phyloP scores from a whole-genome alignment of 2,113 vertebrate species.

The Mustela nigripes region DNA sequence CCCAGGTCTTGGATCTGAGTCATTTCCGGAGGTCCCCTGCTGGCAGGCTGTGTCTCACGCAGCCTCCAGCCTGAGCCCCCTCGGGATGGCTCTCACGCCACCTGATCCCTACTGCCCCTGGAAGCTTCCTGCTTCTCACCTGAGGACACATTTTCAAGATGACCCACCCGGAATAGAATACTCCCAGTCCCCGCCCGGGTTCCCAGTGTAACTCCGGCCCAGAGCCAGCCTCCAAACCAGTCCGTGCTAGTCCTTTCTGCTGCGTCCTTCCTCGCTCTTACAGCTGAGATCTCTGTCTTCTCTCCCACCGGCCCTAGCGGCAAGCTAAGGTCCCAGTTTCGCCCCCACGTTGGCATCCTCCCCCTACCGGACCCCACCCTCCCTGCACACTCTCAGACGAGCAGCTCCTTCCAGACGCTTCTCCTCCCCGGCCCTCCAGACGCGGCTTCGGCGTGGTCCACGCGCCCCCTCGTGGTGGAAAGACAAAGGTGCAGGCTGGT shows the following conservation, averaged over 20 bases:
- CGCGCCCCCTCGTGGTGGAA: not conserved
- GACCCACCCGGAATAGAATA: not conserved
- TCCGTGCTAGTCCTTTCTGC: not conserved
- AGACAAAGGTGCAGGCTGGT: not conserved
- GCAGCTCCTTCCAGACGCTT: not conserved
- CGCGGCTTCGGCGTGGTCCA: not conserved
- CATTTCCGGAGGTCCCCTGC: not conserved
- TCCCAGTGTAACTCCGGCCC: not conserved
- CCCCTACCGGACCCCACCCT: not conserved
- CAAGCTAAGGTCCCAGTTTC: not conserved
- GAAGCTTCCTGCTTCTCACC: not conserved
- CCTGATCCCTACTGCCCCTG: not conserved
- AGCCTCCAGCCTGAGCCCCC: not conserved
- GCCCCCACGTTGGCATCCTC: not conserved
- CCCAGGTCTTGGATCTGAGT: not conserved
- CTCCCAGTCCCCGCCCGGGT: not conserved
- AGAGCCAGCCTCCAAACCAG: not conserved
- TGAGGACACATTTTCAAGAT: not conserved
- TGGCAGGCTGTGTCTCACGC: not conserved
- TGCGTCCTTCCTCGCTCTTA: not conserved
- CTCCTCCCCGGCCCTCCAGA: not conserved
- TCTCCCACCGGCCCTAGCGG: not conserved
- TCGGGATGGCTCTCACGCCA: not conserved
- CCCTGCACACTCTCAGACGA: not conserved
- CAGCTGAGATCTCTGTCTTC: not conserved